These are phyloP conservation scores for Ceratina calcarata DNA, from an alignment of 1,140 invertebrate genomes.

Conservation along the genomic window DNA sequence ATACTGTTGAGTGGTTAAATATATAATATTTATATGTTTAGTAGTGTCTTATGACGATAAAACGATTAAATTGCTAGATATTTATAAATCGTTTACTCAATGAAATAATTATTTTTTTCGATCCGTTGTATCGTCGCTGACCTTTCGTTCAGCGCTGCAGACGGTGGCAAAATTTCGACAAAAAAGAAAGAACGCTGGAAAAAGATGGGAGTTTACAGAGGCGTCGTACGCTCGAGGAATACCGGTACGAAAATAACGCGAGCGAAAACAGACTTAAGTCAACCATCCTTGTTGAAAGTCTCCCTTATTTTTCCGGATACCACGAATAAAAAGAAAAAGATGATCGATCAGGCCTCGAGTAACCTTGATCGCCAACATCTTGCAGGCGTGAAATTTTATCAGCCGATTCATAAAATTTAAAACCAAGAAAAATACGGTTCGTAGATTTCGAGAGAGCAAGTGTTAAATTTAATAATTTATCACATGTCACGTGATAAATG, in stretches of 20 bases:
- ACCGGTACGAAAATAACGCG: conserved; percentile 10
- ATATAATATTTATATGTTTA: too few species aligned
- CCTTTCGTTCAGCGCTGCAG: conserved; percentile 8
- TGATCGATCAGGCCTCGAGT: neutral
- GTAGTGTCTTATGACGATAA: too few species aligned
- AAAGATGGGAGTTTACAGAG: conserved; percentile 4
- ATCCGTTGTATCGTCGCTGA: conserved; percentile 15
- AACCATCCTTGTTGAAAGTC: conserved; percentile 1
- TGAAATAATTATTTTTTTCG: conserved; percentile 21
- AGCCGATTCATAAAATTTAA: neutral
- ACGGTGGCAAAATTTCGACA: neutral
- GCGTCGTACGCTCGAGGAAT: neutral
- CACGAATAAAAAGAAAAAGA: neutral
- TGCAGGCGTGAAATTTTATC: neutral
- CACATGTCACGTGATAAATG: too few species aligned
- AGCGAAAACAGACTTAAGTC: conserved; percentile 7
- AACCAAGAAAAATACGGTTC: neutral
- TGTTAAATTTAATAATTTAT: too few species aligned
- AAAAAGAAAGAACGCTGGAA: neutral
- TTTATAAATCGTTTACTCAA: conserved; percentile 2
- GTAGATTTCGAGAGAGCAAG: neutral
- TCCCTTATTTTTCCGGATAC: conserved; percentile 21
- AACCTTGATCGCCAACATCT: neutral
- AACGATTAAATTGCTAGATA: too few species aligned
- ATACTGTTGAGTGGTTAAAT: neutral